Evolutionary conservation across 2,113 vertebrate species (phyloP).

Genomic region (Passer domesticus): DNA sequence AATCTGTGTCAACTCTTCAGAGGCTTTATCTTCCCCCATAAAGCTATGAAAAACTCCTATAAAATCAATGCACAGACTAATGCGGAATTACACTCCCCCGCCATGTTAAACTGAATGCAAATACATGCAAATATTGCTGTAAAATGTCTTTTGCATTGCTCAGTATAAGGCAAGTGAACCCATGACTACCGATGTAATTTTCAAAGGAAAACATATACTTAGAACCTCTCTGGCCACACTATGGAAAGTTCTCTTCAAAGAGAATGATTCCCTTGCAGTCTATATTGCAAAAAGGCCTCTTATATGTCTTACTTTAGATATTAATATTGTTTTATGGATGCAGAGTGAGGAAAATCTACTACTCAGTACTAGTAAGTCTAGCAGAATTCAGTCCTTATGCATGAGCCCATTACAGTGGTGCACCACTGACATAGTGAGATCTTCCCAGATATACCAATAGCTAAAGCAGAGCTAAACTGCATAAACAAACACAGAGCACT

Average conservation of each 20-base stretch:
- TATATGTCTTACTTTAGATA: neutral
- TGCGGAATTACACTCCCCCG: neutral
- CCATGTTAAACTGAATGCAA: neutral
- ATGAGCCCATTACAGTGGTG: neutral
- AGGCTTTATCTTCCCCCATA: neutral
- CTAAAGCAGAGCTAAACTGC: neutral
- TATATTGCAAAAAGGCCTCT: neutral
- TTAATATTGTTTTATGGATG: neutral
- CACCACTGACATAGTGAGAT: neutral
- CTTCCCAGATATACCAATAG: neutral
- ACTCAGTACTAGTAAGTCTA: neutral
- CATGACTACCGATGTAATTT: neutral
- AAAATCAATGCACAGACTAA: neutral
- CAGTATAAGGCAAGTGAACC: neutral
- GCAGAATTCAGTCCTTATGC: neutral
- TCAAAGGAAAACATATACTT: neutral
- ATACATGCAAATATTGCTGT: slow-evolving; percentile 7
- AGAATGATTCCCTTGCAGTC: neutral
- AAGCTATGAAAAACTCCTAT: neutral
- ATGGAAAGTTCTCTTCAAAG: neutral
- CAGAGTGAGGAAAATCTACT: neutral
- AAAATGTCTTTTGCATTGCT: neutral
- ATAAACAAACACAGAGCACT: neutral
- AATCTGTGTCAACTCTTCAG: neutral
- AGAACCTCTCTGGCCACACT: neutral